Conservation (phyloP, 2,113 vertebrate species). For the Shinisaurus crocodilurus region DNA sequence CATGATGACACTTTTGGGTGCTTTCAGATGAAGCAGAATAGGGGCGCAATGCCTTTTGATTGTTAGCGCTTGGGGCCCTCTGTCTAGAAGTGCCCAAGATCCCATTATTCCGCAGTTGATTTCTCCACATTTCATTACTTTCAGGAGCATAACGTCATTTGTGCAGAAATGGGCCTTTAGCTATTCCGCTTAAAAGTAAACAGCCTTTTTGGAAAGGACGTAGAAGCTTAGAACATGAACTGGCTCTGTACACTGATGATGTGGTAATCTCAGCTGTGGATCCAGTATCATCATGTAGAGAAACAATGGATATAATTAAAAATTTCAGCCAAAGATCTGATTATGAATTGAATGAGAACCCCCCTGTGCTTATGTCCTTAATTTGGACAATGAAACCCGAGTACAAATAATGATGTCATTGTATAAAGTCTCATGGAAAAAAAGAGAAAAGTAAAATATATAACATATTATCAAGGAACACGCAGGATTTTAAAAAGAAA, state of each 20-base stretch:
- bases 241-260: background rate
- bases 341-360: background rate
- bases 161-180: slow-evolving; percentile 2
- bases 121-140: background rate
- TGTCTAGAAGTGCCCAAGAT: background rate
- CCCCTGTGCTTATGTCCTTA: background rate
- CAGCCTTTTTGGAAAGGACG: slow-evolving; percentile 6
- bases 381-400: slow-evolving; percentile 11
- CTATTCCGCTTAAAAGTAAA: slow-evolving; percentile 5
- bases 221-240: background rate
- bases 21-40: no score
- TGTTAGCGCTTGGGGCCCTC: no score
- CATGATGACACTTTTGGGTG: no score
- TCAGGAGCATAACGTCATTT: slow-evolving; percentile 6
- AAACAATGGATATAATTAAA: slow-evolving; percentile 14
- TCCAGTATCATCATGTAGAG: background rate
- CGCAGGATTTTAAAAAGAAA: background rate
- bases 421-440: background rate
- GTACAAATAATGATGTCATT: background rate
- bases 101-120: background rate
- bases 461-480: background rate
- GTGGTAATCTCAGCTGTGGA: slow-evolving; percentile 18
- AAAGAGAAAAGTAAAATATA: background rate
- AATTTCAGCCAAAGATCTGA: background rate
- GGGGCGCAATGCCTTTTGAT: no score